Percentiles rank a stretch among this genome's conserved stretches.
phyloP scores from a whole-genome alignment of 2,888 invertebrate genomes.

The Heliconius ismenius region DNA sequence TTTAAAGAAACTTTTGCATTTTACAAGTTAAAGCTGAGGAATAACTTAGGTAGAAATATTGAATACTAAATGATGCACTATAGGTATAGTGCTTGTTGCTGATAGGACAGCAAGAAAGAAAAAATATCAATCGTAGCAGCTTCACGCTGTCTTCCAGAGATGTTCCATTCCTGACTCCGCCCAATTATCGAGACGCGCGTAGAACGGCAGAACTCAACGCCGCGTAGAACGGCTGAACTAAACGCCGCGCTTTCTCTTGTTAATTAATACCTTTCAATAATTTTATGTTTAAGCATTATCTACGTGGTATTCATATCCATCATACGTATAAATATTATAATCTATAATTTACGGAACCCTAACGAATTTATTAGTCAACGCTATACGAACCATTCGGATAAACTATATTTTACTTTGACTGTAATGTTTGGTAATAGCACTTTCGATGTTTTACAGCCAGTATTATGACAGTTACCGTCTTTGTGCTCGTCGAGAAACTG shows the following conservation, averaged over 20 bases:
- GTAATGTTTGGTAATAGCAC: conserved; percentile 6
- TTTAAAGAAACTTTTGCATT: background rate
- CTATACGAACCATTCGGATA: background rate
- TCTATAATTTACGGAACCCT: conserved; percentile 1
- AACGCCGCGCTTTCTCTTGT: too few relatives aligned
- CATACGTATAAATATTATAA: too few relatives aligned
- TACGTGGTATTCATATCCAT: background rate
- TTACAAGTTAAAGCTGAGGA: background rate
- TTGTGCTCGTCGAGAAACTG: conserved; percentile 10
- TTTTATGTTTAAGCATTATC: background rate
- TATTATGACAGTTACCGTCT: conserved; percentile 8
- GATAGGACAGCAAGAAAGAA: background rate
- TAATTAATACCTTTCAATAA: background rate
- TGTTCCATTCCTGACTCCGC: background rate
- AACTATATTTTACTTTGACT: conserved; percentile 17
- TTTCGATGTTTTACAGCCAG: conserved; percentile 2
- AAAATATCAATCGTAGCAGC: background rate
- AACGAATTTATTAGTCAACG: background rate
- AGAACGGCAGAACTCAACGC: too few relatives aligned
- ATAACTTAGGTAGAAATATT: background rate
- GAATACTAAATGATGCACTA: background rate
- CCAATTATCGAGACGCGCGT: background rate
- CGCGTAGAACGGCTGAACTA: too few relatives aligned
- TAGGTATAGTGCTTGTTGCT: background rate
- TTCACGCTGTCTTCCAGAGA: background rate